phyloP scores from a whole-genome alignment of 2,113 vertebrate species.

The Phaethornis superciliosus region DNA sequence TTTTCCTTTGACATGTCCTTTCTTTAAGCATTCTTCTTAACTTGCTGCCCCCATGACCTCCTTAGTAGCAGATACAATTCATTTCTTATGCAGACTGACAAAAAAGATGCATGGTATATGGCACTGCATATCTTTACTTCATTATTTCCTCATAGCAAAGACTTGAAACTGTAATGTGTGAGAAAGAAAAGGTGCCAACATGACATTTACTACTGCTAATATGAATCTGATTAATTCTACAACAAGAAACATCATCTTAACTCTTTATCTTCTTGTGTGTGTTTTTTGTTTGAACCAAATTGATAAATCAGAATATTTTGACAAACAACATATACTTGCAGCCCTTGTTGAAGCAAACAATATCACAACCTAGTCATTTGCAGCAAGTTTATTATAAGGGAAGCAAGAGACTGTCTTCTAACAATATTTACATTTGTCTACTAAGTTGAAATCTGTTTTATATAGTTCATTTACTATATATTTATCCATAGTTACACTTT shows the following conservation, averaged over 20 bases:
- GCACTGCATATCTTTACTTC: conserved; percentile 93
- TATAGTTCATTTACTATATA: conserved; percentile 65
- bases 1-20: conserved; percentile 79
- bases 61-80: conserved; percentile 88
- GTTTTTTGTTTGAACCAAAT: conserved; percentile 22
- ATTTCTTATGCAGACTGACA: conserved; percentile 95
- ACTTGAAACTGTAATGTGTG: conserved; percentile 86
- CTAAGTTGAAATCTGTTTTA: conserved; percentile 56
- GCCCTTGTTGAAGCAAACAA: conserved; percentile 45
- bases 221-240: conserved; percentile 92
- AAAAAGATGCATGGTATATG: conserved; percentile 89
- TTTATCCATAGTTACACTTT: conserved; percentile 65
- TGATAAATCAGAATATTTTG: conserved; percentile 55
- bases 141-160: conserved; percentile 88
- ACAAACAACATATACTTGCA: conserved; percentile 6
- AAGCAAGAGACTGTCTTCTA: conserved; percentile 55
- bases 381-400: conserved; percentile 41
- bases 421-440: conserved; percentile 69
- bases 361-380: conserved; percentile 43
- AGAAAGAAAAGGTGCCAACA: conserved; percentile 88
- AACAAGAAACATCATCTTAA: conserved; percentile 83
- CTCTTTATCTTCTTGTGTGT: conserved; percentile 74
- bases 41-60: conserved; percentile 81
- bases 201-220: conserved; percentile 91
- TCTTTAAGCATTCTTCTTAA: conserved; percentile 78